Evolutionary conservation across 2,888 invertebrate genomes (phyloP).

Genomic region (Hartigia nigra): DNA sequence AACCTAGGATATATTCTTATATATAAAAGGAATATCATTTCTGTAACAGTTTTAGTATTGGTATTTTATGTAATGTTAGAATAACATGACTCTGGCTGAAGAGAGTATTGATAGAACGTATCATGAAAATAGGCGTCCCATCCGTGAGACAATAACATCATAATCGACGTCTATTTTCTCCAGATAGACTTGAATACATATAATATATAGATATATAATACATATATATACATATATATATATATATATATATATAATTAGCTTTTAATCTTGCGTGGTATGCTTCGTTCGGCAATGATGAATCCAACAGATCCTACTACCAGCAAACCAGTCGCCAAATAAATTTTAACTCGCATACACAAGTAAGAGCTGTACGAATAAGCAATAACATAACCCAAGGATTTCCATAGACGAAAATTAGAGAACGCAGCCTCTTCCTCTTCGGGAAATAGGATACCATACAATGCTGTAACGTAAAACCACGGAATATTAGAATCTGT

Average conservation of each 20-base stretch:
- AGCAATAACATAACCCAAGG: conserved; percentile 74
- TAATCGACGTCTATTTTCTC: not conserved
- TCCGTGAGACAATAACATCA: not conserved
- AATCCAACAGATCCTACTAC: conserved; percentile 70
- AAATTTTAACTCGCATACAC: conserved; percentile 69
- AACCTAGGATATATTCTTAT: not conserved
- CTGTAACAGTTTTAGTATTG: not conserved
- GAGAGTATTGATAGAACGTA: not conserved
- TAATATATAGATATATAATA: not conserved
- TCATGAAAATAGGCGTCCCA: not conserved
- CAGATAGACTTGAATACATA: not conserved
- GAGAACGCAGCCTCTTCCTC: conserved; percentile 77
- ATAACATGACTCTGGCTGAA: not conserved
- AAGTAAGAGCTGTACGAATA: conserved; percentile 71
- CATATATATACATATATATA: too few species aligned
- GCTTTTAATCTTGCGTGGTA: conserved; percentile 44
- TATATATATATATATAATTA: not conserved
- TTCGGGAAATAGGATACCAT: conserved; percentile 73
- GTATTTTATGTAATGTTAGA: not conserved
- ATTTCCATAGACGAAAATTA: conserved; percentile 78
- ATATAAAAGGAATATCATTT: not conserved
- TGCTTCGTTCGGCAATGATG: conserved; percentile 64
- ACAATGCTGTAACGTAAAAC: conserved; percentile 67
- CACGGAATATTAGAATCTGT: not conserved
- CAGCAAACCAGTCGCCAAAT: conserved; percentile 63